phyloP scores from a whole-genome alignment of 2,797 vertebrate species.

The Hemibagrus guttatus region DNA sequence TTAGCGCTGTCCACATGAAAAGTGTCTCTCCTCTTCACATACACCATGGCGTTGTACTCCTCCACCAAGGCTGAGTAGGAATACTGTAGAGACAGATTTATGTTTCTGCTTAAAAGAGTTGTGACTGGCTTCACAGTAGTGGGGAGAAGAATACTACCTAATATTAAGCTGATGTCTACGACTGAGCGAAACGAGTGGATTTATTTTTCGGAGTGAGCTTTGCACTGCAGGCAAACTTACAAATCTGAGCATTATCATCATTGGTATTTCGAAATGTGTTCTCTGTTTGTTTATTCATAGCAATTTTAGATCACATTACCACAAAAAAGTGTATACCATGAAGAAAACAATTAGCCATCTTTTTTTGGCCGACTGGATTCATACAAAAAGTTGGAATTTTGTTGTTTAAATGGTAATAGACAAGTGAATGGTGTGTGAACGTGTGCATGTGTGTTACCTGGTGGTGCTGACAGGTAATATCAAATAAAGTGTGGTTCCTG shows the following conservation, averaged over 20 bases:
- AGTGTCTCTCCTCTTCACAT: constrained; percentile 84
- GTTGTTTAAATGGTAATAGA: neutral
- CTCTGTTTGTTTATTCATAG: neutral
- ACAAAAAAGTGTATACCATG: neutral
- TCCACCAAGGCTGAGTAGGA: constrained; percentile 81
- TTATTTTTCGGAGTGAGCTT: neutral
- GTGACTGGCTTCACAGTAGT: neutral
- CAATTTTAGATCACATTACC: neutral
- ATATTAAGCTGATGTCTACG: neutral
- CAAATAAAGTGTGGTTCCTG: constrained; percentile 76
- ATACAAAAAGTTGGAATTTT: neutral
- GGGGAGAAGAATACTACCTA: neutral
- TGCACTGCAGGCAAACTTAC: neutral
- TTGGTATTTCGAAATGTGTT: neutral
- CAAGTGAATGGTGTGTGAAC: neutral
- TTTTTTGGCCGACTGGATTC: neutral
- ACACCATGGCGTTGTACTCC: constrained; percentile 86
- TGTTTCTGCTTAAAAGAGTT: neutral
- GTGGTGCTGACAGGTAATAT: constrained; percentile 86
- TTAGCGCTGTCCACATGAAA: constrained; percentile 91
- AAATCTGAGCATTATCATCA: neutral
- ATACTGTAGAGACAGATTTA: constrained; percentile 75
- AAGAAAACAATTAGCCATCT: neutral
- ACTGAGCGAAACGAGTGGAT: neutral
- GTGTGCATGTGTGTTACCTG: constrained; percentile 73